Base-by-base conservation (phyloP, 2,797 vertebrate species). In the Leptodactylus fallax region DNA sequence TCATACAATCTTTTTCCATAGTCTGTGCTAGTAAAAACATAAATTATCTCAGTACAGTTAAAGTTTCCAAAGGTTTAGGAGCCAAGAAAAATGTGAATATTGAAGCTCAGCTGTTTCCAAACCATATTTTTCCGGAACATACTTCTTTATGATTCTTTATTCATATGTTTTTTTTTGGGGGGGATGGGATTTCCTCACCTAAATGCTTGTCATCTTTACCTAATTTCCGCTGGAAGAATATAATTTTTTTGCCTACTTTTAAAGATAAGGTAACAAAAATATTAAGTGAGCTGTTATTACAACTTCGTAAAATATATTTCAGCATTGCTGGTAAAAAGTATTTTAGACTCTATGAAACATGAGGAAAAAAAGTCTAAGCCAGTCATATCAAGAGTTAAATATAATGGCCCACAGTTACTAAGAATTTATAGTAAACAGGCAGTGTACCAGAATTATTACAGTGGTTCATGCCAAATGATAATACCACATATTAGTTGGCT, bases 91-190 rank as follows among this genome's bases (percentile, higher is more conserved):
- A 80, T 67, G 23, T 19, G 7, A 67, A 67, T 67, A 27, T 80
- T 55, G 36, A 25, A 80, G 55, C 78, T 80, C 78, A 80, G 78
- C 55, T 60, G 23, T 80, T 80, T 80, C 78, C 56, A 80, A 25
- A 55, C 55, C 11, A 60, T 60, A 19, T 25, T 80, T 60, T 80
- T 80, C 23, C 16, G 16, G 78, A 67, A 67, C 65, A 67, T 16
- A 67, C 58, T 61, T 19, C 13, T 67, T 67, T 25, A 67, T 27
- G 65, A 67, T 25, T 67, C 65, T 67, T 63, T 12, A 67, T 67
- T 27, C 61, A n/a, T 63, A 9, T 21, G 49, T 17, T 55, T 79
- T 36, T 36, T 36, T 36, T 1, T 1, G 36, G 36, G 36, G 36
- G 36, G 36, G 36, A 36, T 36, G 36, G 36, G 36, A 36, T 36